Percentiles rank a stretch among this genome's conserved stretches.
Evolutionary conservation across 2,113 vertebrate genomes (phyloP).

Genomic region (Callionymus lyra): DNA sequence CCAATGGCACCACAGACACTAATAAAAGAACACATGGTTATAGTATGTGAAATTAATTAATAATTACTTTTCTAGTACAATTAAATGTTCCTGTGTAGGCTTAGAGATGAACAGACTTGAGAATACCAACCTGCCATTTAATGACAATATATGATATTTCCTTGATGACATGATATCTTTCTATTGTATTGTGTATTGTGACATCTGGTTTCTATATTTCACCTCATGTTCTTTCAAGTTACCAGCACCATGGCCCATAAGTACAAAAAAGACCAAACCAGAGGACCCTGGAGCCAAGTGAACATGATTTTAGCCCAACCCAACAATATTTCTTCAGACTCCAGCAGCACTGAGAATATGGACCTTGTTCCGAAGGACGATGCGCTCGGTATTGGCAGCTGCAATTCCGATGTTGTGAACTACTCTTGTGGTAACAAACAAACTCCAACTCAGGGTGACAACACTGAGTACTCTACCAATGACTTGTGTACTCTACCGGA

Average conservation of each 20-base stretch:
- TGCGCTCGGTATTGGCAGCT: conserved; percentile 40
- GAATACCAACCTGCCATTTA: too few species aligned
- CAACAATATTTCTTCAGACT: conserved; percentile 25
- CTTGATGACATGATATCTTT: too few species aligned
- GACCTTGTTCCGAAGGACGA: conserved; percentile 15
- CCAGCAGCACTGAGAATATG: conserved; percentile 19
- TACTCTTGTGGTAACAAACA: conserved; percentile 12
- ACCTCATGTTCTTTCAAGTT: conserved; percentile 40
- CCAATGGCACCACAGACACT: too few species aligned
- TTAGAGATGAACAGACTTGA: too few species aligned
- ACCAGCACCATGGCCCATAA: conserved; percentile 26
- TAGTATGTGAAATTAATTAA: too few species aligned
- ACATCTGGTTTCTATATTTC: too few species aligned
- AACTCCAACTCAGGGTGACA: conserved; percentile 17
- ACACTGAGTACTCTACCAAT: conserved; percentile 47
- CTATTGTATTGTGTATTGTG: neutral
- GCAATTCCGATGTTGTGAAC: conserved; percentile 7
- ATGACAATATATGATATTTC: too few species aligned
- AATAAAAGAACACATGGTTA: too few species aligned
- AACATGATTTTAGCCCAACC: neutral
- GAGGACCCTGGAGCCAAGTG: neutral
- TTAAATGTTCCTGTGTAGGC: too few species aligned
- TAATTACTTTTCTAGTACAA: too few species aligned
- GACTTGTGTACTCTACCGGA: conserved; percentile 54
- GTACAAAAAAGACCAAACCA: conserved; percentile 22